phyloP scores from a whole-genome alignment of 1,140 invertebrate genomes.

The Drosophila sturtevanti region DNA sequence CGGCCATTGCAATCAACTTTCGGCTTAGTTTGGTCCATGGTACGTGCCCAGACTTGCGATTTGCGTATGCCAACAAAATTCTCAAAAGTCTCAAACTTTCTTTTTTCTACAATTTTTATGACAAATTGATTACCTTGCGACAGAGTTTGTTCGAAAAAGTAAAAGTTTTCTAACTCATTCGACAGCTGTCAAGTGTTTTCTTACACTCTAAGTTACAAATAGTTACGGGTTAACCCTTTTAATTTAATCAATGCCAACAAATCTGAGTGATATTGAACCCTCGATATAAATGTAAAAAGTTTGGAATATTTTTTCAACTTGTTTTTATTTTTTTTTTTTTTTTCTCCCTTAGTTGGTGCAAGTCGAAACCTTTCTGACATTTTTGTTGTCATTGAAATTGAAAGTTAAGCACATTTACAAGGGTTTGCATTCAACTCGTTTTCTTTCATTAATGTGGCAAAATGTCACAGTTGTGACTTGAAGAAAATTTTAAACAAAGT shows the following conservation, averaged over 20 bases:
- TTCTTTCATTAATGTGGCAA: constrained; percentile 14
- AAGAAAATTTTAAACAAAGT: background rate
- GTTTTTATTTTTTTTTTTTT: background rate
- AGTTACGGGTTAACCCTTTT: constrained; percentile 24
- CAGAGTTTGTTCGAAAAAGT: constrained; percentile 11
- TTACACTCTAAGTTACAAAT: constrained; percentile 31
- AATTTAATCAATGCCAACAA: constrained; percentile 44
- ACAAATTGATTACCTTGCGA: constrained; percentile 51
- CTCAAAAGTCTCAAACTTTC: background rate
- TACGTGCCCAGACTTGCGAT: constrained; percentile 36
- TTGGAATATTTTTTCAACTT: background rate
- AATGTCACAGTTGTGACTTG: constrained; percentile 13
- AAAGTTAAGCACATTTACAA: constrained; percentile 40
- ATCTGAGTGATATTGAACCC: background rate
- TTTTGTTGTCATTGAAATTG: constrained; percentile 19
- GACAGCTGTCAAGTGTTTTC: constrained; percentile 43
- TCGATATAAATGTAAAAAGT: background rate
- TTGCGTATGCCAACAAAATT: constrained; percentile 11
- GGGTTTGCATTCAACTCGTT: constrained; percentile 3
- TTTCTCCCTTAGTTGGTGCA: background rate
- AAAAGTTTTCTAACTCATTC: constrained; percentile 30
- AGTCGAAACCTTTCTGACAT: constrained; percentile 36
- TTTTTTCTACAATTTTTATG: constrained; percentile 12
- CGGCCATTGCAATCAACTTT: constrained; percentile 1
- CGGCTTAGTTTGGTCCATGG: constrained; percentile 27